A percentile compares a stretch with the other conserved stretches of the same genome.
Conservation (phyloP, 2,113 vertebrate genomes). For the Lathamus discolor region DNA sequence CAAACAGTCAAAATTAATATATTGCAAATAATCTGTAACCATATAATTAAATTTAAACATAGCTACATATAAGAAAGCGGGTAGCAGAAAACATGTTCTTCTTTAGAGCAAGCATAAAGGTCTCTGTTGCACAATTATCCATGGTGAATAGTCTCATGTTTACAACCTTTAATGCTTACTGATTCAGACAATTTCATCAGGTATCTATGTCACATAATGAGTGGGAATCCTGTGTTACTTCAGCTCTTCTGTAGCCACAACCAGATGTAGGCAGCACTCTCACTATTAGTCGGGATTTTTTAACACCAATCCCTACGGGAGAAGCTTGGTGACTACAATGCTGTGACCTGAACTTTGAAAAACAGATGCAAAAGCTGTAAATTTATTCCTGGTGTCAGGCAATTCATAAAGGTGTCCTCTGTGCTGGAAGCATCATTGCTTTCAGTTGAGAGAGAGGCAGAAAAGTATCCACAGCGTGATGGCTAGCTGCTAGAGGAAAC, state of each 20-base stretch:
- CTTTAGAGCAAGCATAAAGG: neutral
- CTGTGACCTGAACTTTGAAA: neutral
- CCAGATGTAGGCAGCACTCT: neutral
- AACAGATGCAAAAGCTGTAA: neutral
- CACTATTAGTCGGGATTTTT: neutral
- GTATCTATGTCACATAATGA: neutral
- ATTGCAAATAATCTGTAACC: neutral
- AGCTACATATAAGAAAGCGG: neutral
- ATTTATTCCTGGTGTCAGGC: neutral
- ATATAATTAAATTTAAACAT: neutral
- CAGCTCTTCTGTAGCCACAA: neutral
- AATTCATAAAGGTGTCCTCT: neutral
- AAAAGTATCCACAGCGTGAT: neutral
- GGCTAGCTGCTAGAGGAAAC: neutral
- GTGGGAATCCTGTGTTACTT: neutral
- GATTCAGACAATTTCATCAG: neutral
- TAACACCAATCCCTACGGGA: neutral
- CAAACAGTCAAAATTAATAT: neutral
- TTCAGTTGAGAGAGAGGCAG: neutral
- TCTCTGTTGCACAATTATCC: neutral
- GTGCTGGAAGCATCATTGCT: neutral
- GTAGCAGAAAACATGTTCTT: neutral
- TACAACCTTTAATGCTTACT: neutral
- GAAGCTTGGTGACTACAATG: neutral
- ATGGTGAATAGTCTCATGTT: neutral